Conservation (phyloP, 2,797 vertebrate genomes). For the Pseudomugil gertrudae region DNA sequence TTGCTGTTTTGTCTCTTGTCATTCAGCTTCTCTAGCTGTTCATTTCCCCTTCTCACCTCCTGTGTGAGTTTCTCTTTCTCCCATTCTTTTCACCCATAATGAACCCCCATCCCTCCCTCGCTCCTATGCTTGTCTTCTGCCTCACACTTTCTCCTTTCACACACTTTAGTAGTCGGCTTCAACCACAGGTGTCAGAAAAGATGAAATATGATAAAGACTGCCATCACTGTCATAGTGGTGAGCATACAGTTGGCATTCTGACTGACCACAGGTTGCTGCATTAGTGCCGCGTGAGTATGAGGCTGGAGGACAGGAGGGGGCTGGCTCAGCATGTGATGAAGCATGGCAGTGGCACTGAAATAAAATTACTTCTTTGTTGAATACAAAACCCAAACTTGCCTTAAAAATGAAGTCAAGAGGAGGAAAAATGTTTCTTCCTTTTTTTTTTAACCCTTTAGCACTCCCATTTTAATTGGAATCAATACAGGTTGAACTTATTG, state of each 20-base stretch:
- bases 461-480: not conserved
- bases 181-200: slow-evolving; percentile 50
- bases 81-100: not conserved
- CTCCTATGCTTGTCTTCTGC: slow-evolving; percentile 12
- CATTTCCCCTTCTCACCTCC: not conserved
- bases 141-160: slow-evolving; percentile 27
- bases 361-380: not conserved
- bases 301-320: not conserved
- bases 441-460: not conserved
- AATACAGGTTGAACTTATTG: not conserved
- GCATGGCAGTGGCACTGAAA: slow-evolving; percentile 14
- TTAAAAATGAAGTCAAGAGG: not conserved
- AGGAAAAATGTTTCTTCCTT: not conserved
- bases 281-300: slow-evolving; percentile 60
- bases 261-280: slow-evolving; percentile 41
- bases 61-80: slow-evolving; percentile 17
- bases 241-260: slow-evolving; percentile 12
- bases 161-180: slow-evolving; percentile 14
- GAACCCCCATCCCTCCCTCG: not conserved
- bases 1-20: slow-evolving; percentile 6
- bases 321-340: slow-evolving; percentile 44
- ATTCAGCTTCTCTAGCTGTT: slow-evolving; percentile 7
- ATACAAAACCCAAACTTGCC: slow-evolving; percentile 5
- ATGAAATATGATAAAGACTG: slow-evolving; percentile 29
- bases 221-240: slow-evolving; percentile 5